phyloP scores from a whole-genome alignment of 1,140 invertebrate genomes.

The Stegodyphus mimosarum region DNA sequence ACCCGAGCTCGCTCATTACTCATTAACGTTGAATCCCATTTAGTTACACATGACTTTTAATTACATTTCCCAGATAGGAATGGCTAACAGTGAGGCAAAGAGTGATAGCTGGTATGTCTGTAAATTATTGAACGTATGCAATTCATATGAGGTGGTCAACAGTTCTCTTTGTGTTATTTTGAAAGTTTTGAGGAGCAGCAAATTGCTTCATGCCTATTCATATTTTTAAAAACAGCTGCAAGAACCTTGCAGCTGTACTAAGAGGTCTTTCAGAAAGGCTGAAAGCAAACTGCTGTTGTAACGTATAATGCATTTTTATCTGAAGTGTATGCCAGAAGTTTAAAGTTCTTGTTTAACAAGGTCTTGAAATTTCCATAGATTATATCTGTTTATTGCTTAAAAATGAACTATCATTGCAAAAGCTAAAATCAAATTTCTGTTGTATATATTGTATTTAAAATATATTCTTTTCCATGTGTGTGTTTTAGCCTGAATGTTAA shows the following conservation, averaged over 20 bases:
- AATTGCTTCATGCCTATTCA: constrained; percentile 58
- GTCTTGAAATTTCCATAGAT: constrained; percentile 43
- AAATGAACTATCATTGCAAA: constrained; percentile 44
- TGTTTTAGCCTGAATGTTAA: constrained; percentile 58
- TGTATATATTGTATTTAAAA: constrained; percentile 61
- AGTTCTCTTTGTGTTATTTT: constrained; percentile 32
- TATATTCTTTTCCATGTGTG: constrained; percentile 47
- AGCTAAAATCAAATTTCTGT: constrained; percentile 58
- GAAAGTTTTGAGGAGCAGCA: constrained; percentile 5
- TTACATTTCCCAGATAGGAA: constrained; percentile 30
- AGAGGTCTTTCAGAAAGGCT: constrained; percentile 58
- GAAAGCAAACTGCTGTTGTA: constrained; percentile 55
- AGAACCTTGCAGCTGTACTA: constrained; percentile 31
- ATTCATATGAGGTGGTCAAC: constrained; percentile 25
- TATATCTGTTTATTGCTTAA: constrained; percentile 57
- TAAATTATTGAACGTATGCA: constrained; percentile 58
- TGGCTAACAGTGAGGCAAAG: constrained; percentile 44
- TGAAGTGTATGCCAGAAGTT: constrained; percentile 55
- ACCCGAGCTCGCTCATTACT: constrained; percentile 51
- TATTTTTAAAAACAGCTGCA: constrained; percentile 48
- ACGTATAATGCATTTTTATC: constrained; percentile 57
- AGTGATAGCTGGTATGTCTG: constrained; percentile 41
- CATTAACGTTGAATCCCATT: constrained; percentile 46
- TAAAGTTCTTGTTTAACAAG: constrained; percentile 57
- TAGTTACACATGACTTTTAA: constrained; percentile 41